These are phyloP conservation scores for Litoditis marina DNA, from an alignment of 2,888 invertebrate species.

Conservation along the genomic window DNA sequence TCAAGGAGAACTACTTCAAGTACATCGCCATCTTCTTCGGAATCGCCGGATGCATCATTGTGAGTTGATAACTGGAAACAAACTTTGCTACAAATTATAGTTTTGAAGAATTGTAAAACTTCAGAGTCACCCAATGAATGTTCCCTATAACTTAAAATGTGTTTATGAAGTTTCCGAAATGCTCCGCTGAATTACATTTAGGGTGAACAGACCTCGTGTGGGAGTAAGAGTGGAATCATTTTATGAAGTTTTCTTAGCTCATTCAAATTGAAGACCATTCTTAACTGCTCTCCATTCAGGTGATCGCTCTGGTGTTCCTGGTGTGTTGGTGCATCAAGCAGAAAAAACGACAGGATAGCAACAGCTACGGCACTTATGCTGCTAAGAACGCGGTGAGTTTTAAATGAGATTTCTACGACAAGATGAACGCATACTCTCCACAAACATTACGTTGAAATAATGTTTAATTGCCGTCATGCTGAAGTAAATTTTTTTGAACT, in stretches of 20 bases:
- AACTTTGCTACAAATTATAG: no score
- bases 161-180: not conserved
- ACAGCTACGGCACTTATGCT: conserved; percentile 8
- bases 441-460: no score
- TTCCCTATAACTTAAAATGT: not conserved
- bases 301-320: conserved; percentile 41
- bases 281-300: conserved; percentile 6
- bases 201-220: not conserved
- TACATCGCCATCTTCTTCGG: conserved; percentile 57
- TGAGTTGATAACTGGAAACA: conserved; percentile 10
- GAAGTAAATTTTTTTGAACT: no score
- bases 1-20: conserved; percentile 60
- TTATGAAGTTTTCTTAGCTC: not conserved
- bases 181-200: no score
- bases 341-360: conserved; percentile 28
- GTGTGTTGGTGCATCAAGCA: conserved; percentile 49
- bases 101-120: no score
- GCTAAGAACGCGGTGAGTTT: not conserved
- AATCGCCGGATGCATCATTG: conserved; percentile 39
- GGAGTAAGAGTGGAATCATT: not conserved
- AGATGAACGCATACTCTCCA: not conserved
- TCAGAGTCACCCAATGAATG: not conserved
- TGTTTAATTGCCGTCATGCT: no score
- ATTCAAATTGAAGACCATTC: no score
- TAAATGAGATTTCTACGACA: not conserved